Base-by-base conservation (phyloP, 2,888 invertebrate genomes). In the Rhyacophila evoluta region DNA sequence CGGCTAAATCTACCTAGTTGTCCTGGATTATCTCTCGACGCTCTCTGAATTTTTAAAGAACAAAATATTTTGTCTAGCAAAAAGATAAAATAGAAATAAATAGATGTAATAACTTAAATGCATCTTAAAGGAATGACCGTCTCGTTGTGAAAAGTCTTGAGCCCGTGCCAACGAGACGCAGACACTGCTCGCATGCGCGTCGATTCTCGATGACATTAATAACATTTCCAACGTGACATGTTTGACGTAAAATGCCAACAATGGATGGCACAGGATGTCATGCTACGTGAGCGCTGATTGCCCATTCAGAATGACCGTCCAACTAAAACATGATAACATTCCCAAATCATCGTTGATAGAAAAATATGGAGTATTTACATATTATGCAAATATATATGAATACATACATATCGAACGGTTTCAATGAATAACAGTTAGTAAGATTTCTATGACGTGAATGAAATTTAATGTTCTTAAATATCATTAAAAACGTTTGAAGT, bases 241-340 rank as follows among this genome's bases (percentile, higher is more conserved):
- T 37, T 72, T 38, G 39, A 72, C 36, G 37, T 27, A 37, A 72
- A 37, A 29, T 37, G 27, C 75, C 28, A 78, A 78, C 78, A 78
- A 78, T 78, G 38, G 76, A 73, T 55, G 27, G 27, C 72, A 72
- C 78, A 78, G 78, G 78, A 78, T 78, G 78, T 78, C 78, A 78
- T 74, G 74, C 74, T 55, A 55, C 55, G 55, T 55, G 55, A 19
- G 3, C 55, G 19, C 55, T 55, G 55, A 55, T 55, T 77, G 77
- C 37, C 77, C 77, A 77, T 77, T 77, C 77, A 69, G 67, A 28
- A 38, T 67, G 77, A 28, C 73, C 77, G 73, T 55, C 67, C 77
- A 37, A 71, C 70, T 39, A 33, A 70, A 39, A 76, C 73, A 41
- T 55, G 55, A 55, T 55, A 55, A 25, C 55, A 55, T 55, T 55